Base-by-base conservation (phyloP, 2,888 invertebrate species). In the Caenorhabditis parvicauda region DNA sequence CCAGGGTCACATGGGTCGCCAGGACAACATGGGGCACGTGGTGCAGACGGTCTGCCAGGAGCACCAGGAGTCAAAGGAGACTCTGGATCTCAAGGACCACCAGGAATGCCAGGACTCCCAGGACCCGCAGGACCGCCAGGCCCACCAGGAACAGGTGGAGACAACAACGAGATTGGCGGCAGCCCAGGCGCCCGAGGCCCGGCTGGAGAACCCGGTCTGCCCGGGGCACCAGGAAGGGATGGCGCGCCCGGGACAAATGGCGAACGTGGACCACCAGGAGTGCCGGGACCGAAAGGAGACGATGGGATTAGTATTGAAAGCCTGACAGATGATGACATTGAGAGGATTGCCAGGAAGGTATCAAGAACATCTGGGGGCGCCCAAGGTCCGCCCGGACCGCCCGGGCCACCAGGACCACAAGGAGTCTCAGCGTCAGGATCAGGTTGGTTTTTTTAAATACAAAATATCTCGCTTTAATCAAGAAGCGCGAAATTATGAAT, bases 241-340 rank as follows among this genome's bases (percentile, higher is more conserved):
- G 70, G 70, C 48, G 27, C 22, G 12, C 3, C 25, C 7, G 60
- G 64, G 27, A 38, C 12, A 25, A 45, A 59, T 22, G 59, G 54
- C 1, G 43, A 24, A 21, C 41, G 54, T 21, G 66, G 66, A 25
- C 59, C 58, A n/a, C 53, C 27, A n/a, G 65, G 65, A 25, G 50
- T 53, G 12, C 66, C 64, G 2, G 70, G 70, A 28, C 55, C 61
- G 6, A 54, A 43, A 51, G 61, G 61, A 32, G 54, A 56, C 7
- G 66, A 64, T 24, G 71, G 66, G 19, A 24, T 59, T 9, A 53
- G 45, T 37, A 72, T 72, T 48, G 60, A 70, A 21, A 65, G 62
- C 42, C 62, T 79, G 24, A 64, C 65, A n/a, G 76, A 79, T 32
- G 59, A 65, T 5, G 79, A 79, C 49, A 63, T 79, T 27, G 72